A percentile compares a stretch with the other conserved stretches of the same genome.
Evolutionary conservation across 2,888 invertebrate genomes (phyloP).

Genomic region (Onchidella celtica): DNA sequence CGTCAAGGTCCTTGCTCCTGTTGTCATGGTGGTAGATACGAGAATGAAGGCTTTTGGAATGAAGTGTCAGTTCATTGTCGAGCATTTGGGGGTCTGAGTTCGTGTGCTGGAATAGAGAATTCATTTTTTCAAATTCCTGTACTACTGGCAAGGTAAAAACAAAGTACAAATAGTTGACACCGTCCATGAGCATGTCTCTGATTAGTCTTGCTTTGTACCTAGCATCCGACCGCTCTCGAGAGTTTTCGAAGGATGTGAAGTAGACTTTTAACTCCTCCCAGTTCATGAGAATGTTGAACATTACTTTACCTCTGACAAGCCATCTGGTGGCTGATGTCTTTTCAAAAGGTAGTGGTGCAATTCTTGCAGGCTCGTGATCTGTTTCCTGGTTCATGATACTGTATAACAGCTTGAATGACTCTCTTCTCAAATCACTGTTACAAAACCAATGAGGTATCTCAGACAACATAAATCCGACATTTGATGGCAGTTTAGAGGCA

Average conservation of each 20-base stretch:
- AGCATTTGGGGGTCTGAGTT: conserved; percentile 4
- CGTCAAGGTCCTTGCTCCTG: too few species aligned
- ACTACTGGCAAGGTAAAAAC: conserved; percentile 13
- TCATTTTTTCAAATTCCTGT: conserved; percentile 28
- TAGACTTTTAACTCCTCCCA: conserved; percentile 24
- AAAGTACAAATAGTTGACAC: conserved; percentile 6
- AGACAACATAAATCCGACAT: conserved; percentile 5
- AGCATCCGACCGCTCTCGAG: background rate
- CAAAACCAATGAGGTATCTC: conserved; percentile 37
- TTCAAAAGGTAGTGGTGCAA: too few species aligned
- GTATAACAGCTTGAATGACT: conserved; percentile 19
- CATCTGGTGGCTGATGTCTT: conserved; percentile 15
- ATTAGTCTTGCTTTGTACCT: conserved; percentile 6
- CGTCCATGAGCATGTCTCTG: conserved; percentile 26
- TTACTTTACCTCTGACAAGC: conserved; percentile 28
- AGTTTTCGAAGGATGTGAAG: conserved; percentile 14
- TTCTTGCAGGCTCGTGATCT: too few species aligned
- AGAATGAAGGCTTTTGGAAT: too few species aligned
- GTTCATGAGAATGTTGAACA: conserved; percentile 3
- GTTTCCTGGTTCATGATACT: background rate
- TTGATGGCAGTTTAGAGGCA: conserved; percentile 8
- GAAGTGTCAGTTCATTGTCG: background rate
- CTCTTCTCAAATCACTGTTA: too few species aligned
- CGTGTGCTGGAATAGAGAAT: conserved; percentile 9
- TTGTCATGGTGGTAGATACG: too few species aligned